A percentile compares a stretch with the other conserved stretches of the same genome.
Conservation (phyloP, 2,797 vertebrate genomes). For the Pseudocheirus occidentalis region DNA sequence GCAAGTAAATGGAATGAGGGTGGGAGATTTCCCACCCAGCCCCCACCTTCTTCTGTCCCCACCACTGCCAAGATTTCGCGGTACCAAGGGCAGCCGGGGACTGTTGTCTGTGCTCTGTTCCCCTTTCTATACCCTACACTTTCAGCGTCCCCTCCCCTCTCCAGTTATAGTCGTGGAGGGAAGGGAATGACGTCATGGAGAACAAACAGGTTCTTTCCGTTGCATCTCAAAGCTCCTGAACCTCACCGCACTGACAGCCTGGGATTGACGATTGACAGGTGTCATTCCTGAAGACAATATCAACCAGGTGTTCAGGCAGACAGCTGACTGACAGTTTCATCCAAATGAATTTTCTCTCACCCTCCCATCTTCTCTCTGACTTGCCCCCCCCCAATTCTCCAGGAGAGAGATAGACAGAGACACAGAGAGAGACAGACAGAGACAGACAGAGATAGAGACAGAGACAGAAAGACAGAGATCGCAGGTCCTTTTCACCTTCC, state of each 20-base stretch:
- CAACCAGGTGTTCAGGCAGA: constrained; percentile 59
- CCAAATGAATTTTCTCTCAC: background rate
- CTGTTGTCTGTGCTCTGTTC: constrained; percentile 10
- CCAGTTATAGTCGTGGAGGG: constrained; percentile 17
- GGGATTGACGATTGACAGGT: constrained; percentile 70
- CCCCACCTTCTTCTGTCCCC: background rate
- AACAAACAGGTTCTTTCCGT: constrained; percentile 29
- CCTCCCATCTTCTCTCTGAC: background rate
- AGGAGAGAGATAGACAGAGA: background rate
- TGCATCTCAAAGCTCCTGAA: background rate
- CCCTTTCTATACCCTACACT: background rate
- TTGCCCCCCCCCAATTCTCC: background rate
- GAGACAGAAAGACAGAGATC: background rate
- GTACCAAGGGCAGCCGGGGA: background rate
- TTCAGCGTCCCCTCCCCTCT: background rate
- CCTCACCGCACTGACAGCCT: background rate
- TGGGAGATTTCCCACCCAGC: constrained; percentile 34
- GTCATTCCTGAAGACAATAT: constrained; percentile 60
- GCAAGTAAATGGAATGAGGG: background rate
- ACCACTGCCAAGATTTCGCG: background rate
- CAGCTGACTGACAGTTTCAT: background rate
- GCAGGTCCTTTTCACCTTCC: background rate
- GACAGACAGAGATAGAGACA: background rate
- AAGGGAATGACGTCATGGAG: constrained; percentile 70
- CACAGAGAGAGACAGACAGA: fast-evolving